Conservation (phyloP, 2,888 invertebrate genomes). For the Meteorus cinctellus region DNA sequence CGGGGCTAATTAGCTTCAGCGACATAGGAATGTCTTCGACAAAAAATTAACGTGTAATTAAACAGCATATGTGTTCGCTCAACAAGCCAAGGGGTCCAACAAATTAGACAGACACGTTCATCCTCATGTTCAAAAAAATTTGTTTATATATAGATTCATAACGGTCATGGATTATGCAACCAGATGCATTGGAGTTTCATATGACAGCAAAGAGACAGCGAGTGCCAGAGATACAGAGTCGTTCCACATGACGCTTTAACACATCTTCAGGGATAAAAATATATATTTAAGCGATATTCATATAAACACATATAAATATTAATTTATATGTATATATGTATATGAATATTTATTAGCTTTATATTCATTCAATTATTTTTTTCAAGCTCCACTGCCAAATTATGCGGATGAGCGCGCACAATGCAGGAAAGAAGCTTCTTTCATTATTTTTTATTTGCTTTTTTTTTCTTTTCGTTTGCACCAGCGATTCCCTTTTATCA, state of each 20-base stretch:
- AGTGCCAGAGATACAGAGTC: neutral
- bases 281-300: conserved; percentile 6
- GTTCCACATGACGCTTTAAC: conserved; percentile 5
- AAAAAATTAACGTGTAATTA: conserved; percentile 6
- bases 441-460: neutral
- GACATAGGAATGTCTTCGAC: neutral
- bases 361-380: neutral
- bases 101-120: conserved; percentile 8
- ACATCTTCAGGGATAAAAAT: neutral
- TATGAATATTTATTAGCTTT: neutral
- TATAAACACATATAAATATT: too few relatives aligned
- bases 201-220: neutral
- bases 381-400: neutral
- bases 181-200: neutral
- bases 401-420: conserved; percentile 17
- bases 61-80: neutral
- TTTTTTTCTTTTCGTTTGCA: conserved; percentile 3
- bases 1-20: neutral
- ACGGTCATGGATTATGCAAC: conserved; percentile 1
- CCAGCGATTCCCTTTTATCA: conserved; percentile 4
- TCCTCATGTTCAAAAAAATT: neutral
- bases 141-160: neutral
- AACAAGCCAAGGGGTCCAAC: conserved; percentile 4
- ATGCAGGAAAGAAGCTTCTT: conserved; percentile 36
- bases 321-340: neutral